phyloP scores from a whole-genome alignment of 2,113 vertebrate species.

The Paramisgurnus dabryanus region DNA sequence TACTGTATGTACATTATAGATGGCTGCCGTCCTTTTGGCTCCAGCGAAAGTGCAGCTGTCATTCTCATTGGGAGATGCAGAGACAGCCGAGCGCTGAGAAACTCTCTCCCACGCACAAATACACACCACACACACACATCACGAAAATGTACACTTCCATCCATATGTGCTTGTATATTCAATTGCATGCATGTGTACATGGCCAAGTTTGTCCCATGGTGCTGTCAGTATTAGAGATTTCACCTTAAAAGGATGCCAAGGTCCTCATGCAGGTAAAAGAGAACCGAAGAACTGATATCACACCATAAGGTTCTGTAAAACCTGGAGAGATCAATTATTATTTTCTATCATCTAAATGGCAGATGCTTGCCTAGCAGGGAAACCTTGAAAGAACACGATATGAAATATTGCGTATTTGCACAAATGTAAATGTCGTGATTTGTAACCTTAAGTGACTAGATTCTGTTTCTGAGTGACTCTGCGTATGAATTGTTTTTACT shows the following conservation, averaged over 20 bases:
- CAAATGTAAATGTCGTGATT: no score
- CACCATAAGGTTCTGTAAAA: background rate
- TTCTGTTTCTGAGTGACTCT: background rate
- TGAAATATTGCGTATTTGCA: no score
- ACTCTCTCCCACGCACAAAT: constrained; percentile 35
- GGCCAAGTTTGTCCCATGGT: background rate
- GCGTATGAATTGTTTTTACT: background rate
- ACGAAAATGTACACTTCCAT: background rate
- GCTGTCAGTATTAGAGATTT: background rate
- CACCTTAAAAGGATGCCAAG: background rate
- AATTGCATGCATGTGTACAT: background rate
- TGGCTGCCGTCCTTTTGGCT: constrained; percentile 17
- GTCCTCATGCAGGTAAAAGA: background rate
- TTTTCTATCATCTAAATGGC: no score
- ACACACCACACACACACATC: constrained; percentile 46
- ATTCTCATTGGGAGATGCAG: constrained; percentile 50
- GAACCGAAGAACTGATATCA: background rate
- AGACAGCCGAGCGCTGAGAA: constrained; percentile 43
- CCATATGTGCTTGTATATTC: background rate
- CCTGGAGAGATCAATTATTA: no score
- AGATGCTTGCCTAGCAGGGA: no score
- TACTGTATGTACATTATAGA: constrained; percentile 28
- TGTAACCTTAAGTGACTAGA: no score
- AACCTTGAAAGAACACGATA: no score
- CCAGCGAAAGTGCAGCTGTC: constrained; percentile 40